These are phyloP conservation scores for Aquila chrysaetos DNA, from an alignment of 2,797 vertebrate genomes.

Conservation along the genomic window DNA sequence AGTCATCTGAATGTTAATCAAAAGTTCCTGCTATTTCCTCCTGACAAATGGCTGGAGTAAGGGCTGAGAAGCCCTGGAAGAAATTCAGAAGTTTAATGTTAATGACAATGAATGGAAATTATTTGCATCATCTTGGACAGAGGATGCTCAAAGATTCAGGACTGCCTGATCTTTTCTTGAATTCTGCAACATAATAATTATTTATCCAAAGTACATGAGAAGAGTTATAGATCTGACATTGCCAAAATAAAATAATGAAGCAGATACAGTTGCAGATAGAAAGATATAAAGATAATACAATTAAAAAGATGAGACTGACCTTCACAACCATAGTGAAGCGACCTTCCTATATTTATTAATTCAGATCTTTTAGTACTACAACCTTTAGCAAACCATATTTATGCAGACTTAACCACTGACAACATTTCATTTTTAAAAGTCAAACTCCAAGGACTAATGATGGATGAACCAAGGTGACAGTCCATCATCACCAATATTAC, in stretches of 20 bases:
- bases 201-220: background rate
- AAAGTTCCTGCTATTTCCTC: background rate
- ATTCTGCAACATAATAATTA: background rate
- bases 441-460: background rate
- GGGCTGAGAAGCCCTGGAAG: background rate
- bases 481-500: background rate
- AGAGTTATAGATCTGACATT: background rate
- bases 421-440: conserved; percentile 1
- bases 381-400: background rate
- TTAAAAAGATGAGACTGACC: conserved; percentile 2
- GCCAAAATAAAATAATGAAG: conserved; percentile 8
- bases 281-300: background rate
- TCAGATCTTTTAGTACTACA: background rate
- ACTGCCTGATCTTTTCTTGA: background rate
- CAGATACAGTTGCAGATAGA: background rate
- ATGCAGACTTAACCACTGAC: background rate
- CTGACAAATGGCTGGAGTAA: background rate
- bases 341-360: background rate
- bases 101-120: background rate
- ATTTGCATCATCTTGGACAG: background rate
- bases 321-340: background rate
- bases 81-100: background rate
- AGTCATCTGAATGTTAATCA: conserved; percentile 3
- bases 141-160: background rate
- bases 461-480: background rate